A percentile compares a stretch with the other conserved stretches of the same genome.
These are phyloP conservation scores for Adoxophyes honmai DNA, from an alignment of 1,140 invertebrate genomes.

Conservation along the genomic window DNA sequence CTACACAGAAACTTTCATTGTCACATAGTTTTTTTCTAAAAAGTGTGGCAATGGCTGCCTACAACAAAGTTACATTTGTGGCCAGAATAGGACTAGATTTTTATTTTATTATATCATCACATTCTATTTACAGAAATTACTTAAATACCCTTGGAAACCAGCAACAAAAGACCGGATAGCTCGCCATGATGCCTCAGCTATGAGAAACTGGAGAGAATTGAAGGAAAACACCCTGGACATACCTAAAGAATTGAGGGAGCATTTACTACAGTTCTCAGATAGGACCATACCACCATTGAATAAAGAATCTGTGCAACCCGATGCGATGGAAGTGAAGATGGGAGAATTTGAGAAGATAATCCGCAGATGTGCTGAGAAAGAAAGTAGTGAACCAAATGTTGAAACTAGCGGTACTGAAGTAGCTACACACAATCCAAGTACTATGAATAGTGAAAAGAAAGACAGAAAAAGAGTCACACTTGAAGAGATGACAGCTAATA, in stretches of 20 bases:
- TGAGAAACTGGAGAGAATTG: conserved; percentile 83
- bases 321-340: conserved; percentile 48
- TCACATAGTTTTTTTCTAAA: too few species aligned
- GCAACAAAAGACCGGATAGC: conserved; percentile 75
- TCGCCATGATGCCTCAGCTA: conserved; percentile 81
- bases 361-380: conserved; percentile 43
- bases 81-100: too few species aligned
- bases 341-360: conserved; percentile 70
- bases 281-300: conserved; percentile 72
- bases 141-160: conserved; percentile 81
- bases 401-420: conserved; percentile 24
- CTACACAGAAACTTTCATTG: too few species aligned
- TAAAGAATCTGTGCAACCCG: conserved; percentile 54
- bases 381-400: conserved; percentile 35
- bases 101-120: conserved; percentile 29
- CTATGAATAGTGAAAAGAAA: conserved; percentile 24
- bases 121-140: conserved; percentile 78
- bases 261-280: conserved; percentile 82
- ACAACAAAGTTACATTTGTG: too few species aligned
- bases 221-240: conserved; percentile 76
- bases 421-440: conserved; percentile 26
- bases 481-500: conserved; percentile 52
- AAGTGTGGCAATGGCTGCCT: too few species aligned
- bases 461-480: conserved; percentile 48
- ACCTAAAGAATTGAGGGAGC: conserved; percentile 71